A percentile compares a stretch with the other conserved stretches of the same genome.
Evolutionary conservation across 2,113 vertebrate species (phyloP).

Genomic region (Ranitomeya imitator): DNA sequence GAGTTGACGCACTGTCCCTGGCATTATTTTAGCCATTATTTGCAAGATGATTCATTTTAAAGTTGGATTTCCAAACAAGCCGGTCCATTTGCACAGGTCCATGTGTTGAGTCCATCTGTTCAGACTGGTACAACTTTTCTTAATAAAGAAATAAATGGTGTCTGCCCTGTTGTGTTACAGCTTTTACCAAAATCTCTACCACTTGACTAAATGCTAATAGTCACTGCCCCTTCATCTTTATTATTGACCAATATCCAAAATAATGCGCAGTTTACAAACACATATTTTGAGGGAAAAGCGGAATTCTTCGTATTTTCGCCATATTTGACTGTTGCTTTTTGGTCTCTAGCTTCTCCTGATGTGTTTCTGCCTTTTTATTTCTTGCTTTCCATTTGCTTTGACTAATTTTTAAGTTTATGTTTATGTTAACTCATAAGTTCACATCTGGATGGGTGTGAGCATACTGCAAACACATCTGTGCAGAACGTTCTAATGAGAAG

Average conservation of each 20-base stretch:
- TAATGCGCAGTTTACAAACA: neutral
- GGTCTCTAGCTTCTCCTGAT: neutral
- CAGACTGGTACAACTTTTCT: neutral
- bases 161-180: neutral
- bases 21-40: too few species aligned
- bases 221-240: neutral
- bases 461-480: constrained; percentile 37
- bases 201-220: too few species aligned
- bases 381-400: neutral
- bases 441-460: constrained; percentile 39
- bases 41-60: too few species aligned
- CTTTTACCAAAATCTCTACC: neutral
- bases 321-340: neutral
- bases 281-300: neutral
- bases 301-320: neutral
- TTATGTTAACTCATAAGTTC: constrained; percentile 10
- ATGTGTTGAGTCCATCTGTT: too few species aligned
- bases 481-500: constrained; percentile 30
- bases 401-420: constrained; percentile 1
- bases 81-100: neutral
- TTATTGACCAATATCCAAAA: neutral
- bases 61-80: too few species aligned
- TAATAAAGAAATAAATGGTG: neutral
- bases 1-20: too few species aligned
- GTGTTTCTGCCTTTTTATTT: neutral